phyloP scores from a whole-genome alignment of 2,888 invertebrate species.

The Seira ritae region DNA sequence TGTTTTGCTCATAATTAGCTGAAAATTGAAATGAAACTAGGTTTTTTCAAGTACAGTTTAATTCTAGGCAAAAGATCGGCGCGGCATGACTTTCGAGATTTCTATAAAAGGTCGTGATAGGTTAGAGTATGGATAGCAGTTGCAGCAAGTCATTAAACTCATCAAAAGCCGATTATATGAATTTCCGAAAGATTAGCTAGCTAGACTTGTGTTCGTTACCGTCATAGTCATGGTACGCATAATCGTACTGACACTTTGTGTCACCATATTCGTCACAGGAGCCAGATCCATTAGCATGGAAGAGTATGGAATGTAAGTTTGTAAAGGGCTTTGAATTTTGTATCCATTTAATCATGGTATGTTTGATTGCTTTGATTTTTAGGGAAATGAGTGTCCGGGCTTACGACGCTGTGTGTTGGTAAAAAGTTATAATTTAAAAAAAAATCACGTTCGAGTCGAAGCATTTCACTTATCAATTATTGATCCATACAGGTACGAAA shows the following conservation, averaged over 20 bases:
- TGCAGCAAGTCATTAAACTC: too few species aligned
- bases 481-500: neutral
- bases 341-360: neutral
- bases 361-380: neutral
- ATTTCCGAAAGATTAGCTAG: too few species aligned
- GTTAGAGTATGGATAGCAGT: too few species aligned
- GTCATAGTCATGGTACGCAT: neutral
- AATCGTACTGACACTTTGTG: neutral
- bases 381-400: constrained; percentile 20
- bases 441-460: neutral
- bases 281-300: neutral
- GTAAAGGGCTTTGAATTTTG: neutral
- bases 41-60: too few species aligned
- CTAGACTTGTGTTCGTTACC: too few species aligned
- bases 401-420: constrained; percentile 48
- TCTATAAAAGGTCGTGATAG: too few species aligned
- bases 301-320: neutral
- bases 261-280: neutral
- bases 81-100: too few species aligned
- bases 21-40: too few species aligned
- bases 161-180: too few species aligned
- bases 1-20: too few species aligned
- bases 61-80: too few species aligned
- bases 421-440: neutral
- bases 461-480: neutral